Conservation (phyloP, 1,140 invertebrate genomes). For the Psilanteris sp. region DNA sequence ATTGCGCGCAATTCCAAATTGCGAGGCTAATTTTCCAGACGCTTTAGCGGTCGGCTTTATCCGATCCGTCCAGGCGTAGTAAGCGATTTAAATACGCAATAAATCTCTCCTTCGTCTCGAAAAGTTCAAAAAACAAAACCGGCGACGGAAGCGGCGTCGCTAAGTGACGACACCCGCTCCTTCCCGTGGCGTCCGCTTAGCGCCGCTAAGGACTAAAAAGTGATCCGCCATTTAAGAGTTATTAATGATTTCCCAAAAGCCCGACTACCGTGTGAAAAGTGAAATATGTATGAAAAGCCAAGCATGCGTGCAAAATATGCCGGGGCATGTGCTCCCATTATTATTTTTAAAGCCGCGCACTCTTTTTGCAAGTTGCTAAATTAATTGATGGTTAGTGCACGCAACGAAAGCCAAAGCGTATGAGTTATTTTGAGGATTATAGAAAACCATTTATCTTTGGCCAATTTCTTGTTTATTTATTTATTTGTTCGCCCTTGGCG, state of each 20-base stretch:
- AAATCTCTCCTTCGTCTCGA: constrained; percentile 60
- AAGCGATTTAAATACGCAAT: constrained; percentile 53
- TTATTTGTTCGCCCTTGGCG: no score
- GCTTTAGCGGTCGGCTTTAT: constrained; percentile 39
- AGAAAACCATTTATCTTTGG: no score
- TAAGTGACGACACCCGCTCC: constrained; percentile 63
- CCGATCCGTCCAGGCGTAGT: constrained; percentile 45
- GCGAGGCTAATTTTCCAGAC: constrained; percentile 48
- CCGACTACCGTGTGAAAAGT: constrained; percentile 69
- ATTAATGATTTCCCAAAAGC: constrained; percentile 76
- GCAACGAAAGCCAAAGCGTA: no score
- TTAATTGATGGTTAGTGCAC: constrained; percentile 7
- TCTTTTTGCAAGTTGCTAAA: constrained; percentile 2
- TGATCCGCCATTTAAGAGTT: constrained; percentile 64
- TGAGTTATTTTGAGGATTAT: neutral
- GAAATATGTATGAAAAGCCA: constrained; percentile 54
- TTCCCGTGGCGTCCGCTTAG: constrained; percentile 52
- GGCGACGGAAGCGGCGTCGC: constrained; percentile 59
- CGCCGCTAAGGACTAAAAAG: constrained; percentile 66
- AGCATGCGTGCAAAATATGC: constrained; percentile 51
- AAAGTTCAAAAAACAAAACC: constrained; percentile 59
- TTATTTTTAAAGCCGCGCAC: constrained; percentile 20
- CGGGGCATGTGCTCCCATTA: constrained; percentile 33
- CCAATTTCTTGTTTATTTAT: no score
- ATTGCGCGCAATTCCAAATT: constrained; percentile 5